These are phyloP conservation scores for Hirtodrosophila confusa DNA, from an alignment of 2,888 invertebrate species.

Conservation along the genomic window DNA sequence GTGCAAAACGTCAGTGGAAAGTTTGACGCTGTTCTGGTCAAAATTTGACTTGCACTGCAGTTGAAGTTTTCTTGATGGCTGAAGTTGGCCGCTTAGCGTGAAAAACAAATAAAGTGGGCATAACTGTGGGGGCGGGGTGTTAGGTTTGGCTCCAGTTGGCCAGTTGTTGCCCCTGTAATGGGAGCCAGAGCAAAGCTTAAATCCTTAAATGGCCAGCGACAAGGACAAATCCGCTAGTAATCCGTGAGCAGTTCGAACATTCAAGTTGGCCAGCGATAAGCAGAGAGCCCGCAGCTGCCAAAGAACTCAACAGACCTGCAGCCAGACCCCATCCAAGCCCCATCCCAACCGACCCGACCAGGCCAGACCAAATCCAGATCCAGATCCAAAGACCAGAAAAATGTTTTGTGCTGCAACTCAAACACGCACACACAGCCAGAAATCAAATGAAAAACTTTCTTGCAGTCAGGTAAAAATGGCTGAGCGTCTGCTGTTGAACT, in stretches of 20 bases:
- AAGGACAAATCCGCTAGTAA: slow-evolving; percentile 74
- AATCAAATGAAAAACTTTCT: slow-evolving; percentile 79
- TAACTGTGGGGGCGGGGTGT: slow-evolving; percentile 5
- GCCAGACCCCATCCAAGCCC: slow-evolving; percentile 12
- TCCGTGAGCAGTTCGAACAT: slow-evolving; percentile 70
- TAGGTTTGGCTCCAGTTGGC: background rate
- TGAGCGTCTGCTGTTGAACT: slow-evolving; percentile 74
- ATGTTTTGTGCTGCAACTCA: slow-evolving; percentile 65
- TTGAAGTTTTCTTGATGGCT: slow-evolving; percentile 78
- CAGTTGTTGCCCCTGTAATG: slow-evolving; percentile 33
- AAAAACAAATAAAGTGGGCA: slow-evolving; percentile 74
- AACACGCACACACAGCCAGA: slow-evolving; percentile 44
- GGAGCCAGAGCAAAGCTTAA: slow-evolving; percentile 36
- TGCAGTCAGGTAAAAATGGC: slow-evolving; percentile 75
- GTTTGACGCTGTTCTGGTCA: slow-evolving; percentile 75
- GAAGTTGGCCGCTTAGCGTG: slow-evolving; percentile 69
- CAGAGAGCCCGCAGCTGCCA: slow-evolving; percentile 42
- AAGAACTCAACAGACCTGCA: slow-evolving; percentile 32
- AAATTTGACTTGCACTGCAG: slow-evolving; percentile 74
- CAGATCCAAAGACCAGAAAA: slow-evolving; percentile 68
- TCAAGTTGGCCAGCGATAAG: slow-evolving; percentile 60
- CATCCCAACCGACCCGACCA: slow-evolving; percentile 5
- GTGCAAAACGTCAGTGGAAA: slow-evolving; percentile 72
- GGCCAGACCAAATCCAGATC: slow-evolving; percentile 17
- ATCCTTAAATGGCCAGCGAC: slow-evolving; percentile 61